These are phyloP conservation scores for Varanus salvator DNA, from an alignment of 2,113 vertebrate species.

Conservation along the genomic window DNA sequence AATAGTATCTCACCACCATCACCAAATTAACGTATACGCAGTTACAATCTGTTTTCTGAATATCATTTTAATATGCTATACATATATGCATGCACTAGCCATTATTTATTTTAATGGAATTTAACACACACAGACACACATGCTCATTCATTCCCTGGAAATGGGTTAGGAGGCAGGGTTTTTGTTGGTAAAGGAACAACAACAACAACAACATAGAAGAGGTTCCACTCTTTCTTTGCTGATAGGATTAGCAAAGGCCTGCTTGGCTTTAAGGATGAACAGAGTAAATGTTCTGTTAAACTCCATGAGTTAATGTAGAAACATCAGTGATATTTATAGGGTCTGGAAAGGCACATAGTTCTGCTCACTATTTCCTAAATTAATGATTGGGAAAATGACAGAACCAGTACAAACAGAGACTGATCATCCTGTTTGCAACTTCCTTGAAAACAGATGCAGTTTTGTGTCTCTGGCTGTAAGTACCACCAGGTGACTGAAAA, in stretches of 20 bases:
- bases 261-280: background rate
- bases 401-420: background rate
- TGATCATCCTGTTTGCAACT: background rate
- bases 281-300: background rate
- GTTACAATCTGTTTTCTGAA: background rate
- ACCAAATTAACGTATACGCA: background rate
- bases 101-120: too few relatives aligned
- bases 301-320: constrained; percentile 18
- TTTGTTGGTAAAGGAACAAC: too few relatives aligned
- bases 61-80: too few relatives aligned
- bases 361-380: constrained; percentile 19
- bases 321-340: background rate
- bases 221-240: background rate
- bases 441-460: constrained; percentile 15
- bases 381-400: background rate
- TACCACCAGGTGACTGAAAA: constrained; percentile 30
- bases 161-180: too few relatives aligned
- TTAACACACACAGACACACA: too few relatives aligned
- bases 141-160: too few relatives aligned
- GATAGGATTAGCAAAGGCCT: too few relatives aligned
- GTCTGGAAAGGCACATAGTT: background rate
- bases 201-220: too few relatives aligned
- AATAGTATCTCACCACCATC: background rate
- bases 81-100: too few relatives aligned
- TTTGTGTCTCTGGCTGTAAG: background rate